phyloP scores from a whole-genome alignment of 2,888 invertebrate species.

The Linnaemya tessellans region DNA sequence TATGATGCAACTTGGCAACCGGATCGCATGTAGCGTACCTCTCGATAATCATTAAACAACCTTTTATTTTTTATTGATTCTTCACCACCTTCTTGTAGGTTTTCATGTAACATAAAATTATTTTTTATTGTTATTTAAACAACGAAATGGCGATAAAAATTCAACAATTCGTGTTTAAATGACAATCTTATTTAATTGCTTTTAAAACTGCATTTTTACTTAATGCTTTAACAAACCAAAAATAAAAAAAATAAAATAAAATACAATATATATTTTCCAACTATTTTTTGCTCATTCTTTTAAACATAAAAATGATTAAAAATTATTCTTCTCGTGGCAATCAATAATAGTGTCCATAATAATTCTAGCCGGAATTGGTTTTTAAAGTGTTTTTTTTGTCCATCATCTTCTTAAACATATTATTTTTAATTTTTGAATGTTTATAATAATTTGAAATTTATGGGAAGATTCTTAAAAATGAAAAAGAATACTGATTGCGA shows the following conservation, averaged over 20 bases:
- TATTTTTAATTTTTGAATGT: constrained; percentile 24
- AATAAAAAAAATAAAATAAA: too few relatives aligned
- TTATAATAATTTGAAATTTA: constrained; percentile 32
- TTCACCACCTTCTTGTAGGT: constrained; percentile 40
- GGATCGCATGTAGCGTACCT: constrained; percentile 11
- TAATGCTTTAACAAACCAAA: constrained; percentile 2
- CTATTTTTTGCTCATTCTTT: not conserved
- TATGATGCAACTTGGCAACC: too few relatives aligned
- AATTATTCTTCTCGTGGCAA: not conserved
- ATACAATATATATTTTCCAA: constrained; percentile 7
- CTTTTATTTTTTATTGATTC: constrained; percentile 57
- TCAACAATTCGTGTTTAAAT: constrained; percentile 55
- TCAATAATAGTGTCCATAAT: constrained; percentile 12
- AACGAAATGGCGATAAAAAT: constrained; percentile 45
- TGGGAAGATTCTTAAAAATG: constrained; percentile 44
- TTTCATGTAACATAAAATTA: constrained; percentile 1
- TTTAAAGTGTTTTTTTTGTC: not conserved
- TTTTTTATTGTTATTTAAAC: constrained; percentile 48
- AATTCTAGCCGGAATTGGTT: constrained; percentile 19
- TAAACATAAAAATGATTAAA: not conserved
- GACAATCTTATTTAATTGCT: constrained; percentile 50
- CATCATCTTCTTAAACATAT: not conserved
- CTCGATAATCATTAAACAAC: not conserved
- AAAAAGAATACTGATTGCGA: not conserved
- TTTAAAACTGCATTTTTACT: constrained; percentile 51